Conservation (phyloP, 1,140 invertebrate genomes). For the Drosophila sp. region DNA sequence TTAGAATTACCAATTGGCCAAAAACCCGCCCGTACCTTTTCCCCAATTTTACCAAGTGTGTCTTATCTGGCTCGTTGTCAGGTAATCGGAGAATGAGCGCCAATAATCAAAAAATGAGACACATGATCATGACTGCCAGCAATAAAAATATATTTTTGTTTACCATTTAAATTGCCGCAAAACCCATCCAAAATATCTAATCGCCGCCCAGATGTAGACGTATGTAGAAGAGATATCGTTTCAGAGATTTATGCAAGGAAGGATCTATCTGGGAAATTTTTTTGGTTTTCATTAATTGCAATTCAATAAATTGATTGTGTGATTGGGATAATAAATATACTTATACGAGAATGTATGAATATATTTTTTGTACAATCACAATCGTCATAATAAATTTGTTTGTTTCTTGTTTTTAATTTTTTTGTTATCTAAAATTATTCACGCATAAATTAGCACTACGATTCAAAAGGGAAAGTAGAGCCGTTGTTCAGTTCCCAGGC, state of each 20-base stretch:
- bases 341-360: not conserved
- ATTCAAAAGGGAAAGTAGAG: slow-evolving; percentile 51
- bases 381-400: slow-evolving; percentile 33
- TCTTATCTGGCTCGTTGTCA: slow-evolving; percentile 9
- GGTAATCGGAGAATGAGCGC: not conserved
- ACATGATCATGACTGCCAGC: not conserved
- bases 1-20: slow-evolving; percentile 25
- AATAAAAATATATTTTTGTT: not conserved
- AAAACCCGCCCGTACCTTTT: slow-evolving; percentile 1
- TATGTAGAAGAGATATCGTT: slow-evolving; percentile 9
- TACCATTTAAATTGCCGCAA: not conserved
- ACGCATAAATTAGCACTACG: slow-evolving; percentile 49
- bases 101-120: slow-evolving; percentile 17
- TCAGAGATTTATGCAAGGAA: not conserved
- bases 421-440: slow-evolving; percentile 63
- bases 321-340: slow-evolving; percentile 34
- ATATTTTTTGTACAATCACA: slow-evolving; percentile 27
- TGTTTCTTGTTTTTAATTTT: not conserved
- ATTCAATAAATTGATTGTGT: slow-evolving; percentile 14
- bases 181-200: slow-evolving; percentile 34
- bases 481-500: slow-evolving; percentile 45
- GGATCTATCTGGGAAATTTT: slow-evolving; percentile 15
- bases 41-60: slow-evolving; percentile 4
- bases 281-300: slow-evolving; percentile 15
- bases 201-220: slow-evolving; percentile 3